These are phyloP conservation scores for Antheraea pernyi DNA, from an alignment of 1,140 invertebrate species.

Conservation along the genomic window DNA sequence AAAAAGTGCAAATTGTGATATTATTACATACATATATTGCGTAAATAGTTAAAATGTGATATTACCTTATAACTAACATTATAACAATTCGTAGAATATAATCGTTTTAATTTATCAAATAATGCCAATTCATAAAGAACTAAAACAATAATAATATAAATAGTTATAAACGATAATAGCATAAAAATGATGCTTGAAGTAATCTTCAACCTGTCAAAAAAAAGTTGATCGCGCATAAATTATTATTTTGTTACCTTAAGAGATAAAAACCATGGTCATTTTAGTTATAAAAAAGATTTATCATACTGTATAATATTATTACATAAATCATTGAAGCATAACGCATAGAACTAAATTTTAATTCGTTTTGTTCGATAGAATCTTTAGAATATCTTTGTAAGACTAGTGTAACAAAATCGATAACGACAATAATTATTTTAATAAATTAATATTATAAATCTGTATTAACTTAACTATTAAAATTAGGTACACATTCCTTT, in stretches of 20 bases:
- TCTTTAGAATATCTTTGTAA: conserved; percentile 14
- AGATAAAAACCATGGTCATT: neutral
- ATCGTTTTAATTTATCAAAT: neutral
- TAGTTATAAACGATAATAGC: neutral
- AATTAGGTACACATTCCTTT: conserved; percentile 2
- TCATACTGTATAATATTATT: neutral
- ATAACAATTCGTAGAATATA: neutral
- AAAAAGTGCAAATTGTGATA: neutral
- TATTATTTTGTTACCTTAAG: neutral
- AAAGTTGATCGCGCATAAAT: neutral
- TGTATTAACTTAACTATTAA: conserved; percentile 12
- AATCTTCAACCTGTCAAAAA: neutral
- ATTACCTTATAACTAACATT: neutral
- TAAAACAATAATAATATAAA: conserved; percentile 2
- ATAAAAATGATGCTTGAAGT: neutral
- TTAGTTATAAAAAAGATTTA: neutral
- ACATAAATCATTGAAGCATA: no score
- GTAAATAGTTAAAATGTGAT: neutral
- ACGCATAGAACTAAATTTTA: neutral
- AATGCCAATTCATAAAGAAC: neutral
- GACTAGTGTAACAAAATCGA: conserved; percentile 29
- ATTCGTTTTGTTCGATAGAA: conserved; percentile 23
- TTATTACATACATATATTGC: neutral
- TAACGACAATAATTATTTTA: conserved; percentile 29
- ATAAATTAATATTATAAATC: conserved; percentile 14